Conservation (phyloP, 2,888 invertebrate species). For the Drosophila affinis region DNA sequence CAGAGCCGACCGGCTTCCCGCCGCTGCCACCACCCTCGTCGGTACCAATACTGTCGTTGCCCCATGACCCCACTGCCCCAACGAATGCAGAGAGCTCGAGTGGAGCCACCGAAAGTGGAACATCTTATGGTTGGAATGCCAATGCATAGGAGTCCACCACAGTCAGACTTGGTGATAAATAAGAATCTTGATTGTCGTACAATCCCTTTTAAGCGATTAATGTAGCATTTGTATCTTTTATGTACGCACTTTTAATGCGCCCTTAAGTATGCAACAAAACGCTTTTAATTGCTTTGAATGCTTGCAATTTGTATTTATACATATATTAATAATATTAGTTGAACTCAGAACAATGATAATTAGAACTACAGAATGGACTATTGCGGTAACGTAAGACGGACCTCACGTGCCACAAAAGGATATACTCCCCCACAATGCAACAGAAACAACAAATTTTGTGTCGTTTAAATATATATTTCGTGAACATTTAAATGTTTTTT, state of each 20-base stretch:
- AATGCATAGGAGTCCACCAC: background rate
- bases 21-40: background rate
- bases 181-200: constrained; percentile 3
- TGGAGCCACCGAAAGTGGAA: background rate
- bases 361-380: too few relatives aligned
- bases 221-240: background rate
- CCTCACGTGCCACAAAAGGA: background rate
- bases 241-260: background rate
- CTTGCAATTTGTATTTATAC: too few relatives aligned
- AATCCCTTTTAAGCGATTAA: background rate
- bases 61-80: constrained; percentile 39
- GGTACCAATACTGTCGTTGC: constrained; percentile 25
- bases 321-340: too few relatives aligned
- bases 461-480: background rate
- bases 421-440: background rate
- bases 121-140: constrained; percentile 17
- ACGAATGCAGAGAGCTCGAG: background rate
- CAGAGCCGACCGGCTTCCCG: constrained; percentile 10
- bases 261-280: background rate
- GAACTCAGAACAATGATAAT: background rate
- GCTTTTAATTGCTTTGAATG: background rate
- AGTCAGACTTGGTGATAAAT: background rate
- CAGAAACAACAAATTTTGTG: background rate
- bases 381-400: too few relatives aligned
- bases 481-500: too few relatives aligned